phyloP scores from a whole-genome alignment of 2,888 invertebrate genomes.

The Cantharis rufa region DNA sequence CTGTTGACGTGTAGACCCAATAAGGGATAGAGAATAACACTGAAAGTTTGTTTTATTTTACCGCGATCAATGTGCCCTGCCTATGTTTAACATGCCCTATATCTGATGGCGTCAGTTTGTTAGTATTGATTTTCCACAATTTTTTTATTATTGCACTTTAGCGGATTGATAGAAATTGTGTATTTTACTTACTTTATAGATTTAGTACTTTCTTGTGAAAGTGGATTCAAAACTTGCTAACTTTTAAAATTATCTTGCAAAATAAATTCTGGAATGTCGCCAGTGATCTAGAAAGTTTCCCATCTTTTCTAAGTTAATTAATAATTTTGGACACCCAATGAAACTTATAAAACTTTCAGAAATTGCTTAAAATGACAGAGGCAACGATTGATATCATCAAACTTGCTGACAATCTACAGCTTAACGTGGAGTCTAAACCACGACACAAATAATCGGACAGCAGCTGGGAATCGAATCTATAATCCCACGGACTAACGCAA shows the following conservation, averaged over 20 bases:
- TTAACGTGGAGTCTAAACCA: no score
- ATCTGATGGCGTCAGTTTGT: conserved; percentile 36
- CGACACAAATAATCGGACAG: no score
- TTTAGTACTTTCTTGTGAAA: neutral
- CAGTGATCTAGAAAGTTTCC: neutral
- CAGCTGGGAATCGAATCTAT: no score
- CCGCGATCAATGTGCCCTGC: conserved; percentile 35
- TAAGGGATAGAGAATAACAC: conserved; percentile 26
- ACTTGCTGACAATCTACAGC: no score
- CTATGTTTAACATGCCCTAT: conserved; percentile 36
- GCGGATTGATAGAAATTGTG: conserved; percentile 21
- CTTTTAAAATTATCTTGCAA: neutral
- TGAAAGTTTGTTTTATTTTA: conserved; percentile 36
- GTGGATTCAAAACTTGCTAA: neutral
- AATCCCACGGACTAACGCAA: no score
- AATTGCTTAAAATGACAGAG: no score
- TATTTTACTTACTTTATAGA: conserved; percentile 22
- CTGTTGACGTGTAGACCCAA: conserved; percentile 35
- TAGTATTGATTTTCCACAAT: conserved; percentile 34
- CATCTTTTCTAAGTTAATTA: neutral
- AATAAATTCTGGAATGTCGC: neutral
- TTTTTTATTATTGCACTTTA: conserved; percentile 29
- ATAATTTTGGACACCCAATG: neutral
- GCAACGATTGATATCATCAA: no score
- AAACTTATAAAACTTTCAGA: no score